Conservation (phyloP, 2,797 vertebrate species). For the Threskiornis aethiopicus region DNA sequence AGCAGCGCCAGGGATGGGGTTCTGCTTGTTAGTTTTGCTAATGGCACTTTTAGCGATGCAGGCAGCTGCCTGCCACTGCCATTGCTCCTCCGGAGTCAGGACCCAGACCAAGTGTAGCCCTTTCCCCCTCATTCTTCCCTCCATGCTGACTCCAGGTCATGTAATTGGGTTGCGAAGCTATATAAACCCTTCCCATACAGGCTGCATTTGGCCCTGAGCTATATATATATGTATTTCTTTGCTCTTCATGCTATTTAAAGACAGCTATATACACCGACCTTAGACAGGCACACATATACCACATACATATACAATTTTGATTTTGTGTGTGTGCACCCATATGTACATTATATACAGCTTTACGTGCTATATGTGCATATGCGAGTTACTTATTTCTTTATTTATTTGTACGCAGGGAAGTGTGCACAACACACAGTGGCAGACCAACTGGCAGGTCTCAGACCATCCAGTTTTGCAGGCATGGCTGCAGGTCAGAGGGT, state of each 20-base stretch:
- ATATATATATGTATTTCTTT: neutral
- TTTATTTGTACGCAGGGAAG: neutral
- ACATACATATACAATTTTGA: neutral
- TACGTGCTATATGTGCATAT: neutral
- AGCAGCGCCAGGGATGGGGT: neutral
- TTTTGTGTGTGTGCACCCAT: neutral
- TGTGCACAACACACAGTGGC: fast-evolving
- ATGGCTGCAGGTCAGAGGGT: neutral
- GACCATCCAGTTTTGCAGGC: neutral
- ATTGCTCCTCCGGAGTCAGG: neutral
- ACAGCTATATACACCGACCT: neutral
- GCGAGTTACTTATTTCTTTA: neutral
- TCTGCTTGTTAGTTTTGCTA: fast-evolving
- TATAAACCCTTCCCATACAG: neutral
- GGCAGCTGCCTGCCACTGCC: neutral
- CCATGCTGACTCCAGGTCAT: fast-evolving
- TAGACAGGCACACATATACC: neutral
- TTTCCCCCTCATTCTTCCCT: fast-evolving
- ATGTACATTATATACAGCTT: neutral
- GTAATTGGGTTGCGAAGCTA: neutral
- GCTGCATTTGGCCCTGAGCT: neutral
- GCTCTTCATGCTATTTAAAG: neutral
- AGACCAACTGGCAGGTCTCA: neutral
- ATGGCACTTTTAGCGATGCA: neutral
- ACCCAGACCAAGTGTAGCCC: neutral